phyloP scores from a whole-genome alignment of 2,888 invertebrate species.

The Diachrysia chrysitis region DNA sequence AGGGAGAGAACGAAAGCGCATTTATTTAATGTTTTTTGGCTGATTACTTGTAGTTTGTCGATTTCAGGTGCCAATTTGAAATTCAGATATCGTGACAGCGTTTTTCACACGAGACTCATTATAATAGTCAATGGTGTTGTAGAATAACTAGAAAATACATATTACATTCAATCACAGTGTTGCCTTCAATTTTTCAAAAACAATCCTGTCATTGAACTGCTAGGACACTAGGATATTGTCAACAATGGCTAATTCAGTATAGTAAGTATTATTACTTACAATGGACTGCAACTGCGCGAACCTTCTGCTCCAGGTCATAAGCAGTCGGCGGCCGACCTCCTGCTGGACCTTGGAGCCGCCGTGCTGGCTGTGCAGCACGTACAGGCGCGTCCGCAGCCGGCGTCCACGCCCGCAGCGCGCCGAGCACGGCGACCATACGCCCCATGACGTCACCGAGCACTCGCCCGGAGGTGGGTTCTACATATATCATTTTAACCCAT shows the following conservation, averaged over 20 bases:
- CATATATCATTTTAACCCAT: background rate
- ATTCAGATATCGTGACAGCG: too few relatives aligned
- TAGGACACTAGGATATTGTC: background rate
- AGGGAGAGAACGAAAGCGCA: too few relatives aligned
- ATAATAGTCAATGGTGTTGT: too few relatives aligned
- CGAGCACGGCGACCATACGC: constrained; percentile 94
- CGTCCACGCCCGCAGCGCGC: constrained; percentile 94
- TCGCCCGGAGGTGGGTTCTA: constrained; percentile 73
- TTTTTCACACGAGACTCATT: too few relatives aligned
- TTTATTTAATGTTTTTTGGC: too few relatives aligned
- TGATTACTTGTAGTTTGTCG: too few relatives aligned
- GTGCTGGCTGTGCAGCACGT: constrained; percentile 62
- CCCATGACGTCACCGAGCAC: constrained; percentile 93
- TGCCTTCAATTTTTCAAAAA: too few relatives aligned
- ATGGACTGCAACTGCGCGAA: constrained; percentile 76
- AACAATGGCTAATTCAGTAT: background rate
- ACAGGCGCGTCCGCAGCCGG: constrained; percentile 87
- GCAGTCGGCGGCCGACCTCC: constrained; percentile 67
- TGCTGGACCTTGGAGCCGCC: constrained; percentile 64
- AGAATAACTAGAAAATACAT: too few relatives aligned
- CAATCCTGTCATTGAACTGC: too few relatives aligned
- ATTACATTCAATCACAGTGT: background rate
- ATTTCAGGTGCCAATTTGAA: too few relatives aligned
- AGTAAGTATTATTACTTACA: constrained; percentile 58
- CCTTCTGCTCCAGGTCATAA: constrained; percentile 72